Conservation (phyloP, 1,140 invertebrate genomes). For the Cotesia typhae region DNA sequence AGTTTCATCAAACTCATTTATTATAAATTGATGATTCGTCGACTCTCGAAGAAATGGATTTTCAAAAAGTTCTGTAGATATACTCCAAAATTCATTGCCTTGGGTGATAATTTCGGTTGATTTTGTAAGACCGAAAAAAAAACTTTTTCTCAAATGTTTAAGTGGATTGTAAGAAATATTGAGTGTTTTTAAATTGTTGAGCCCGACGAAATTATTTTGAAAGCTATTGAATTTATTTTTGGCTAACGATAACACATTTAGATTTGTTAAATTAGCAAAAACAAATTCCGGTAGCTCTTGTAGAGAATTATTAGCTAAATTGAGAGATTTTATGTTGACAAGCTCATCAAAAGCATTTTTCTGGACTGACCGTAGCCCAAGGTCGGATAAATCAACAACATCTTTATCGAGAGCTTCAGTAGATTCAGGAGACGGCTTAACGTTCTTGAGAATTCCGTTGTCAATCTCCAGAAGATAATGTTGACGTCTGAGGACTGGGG, state of each 20-base stretch:
- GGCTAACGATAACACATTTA: slow-evolving; percentile 42
- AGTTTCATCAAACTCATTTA: neutral
- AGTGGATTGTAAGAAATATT: slow-evolving; percentile 47
- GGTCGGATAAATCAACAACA: slow-evolving; percentile 43
- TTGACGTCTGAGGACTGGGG: neutral
- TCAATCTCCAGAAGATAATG: slow-evolving; percentile 38
- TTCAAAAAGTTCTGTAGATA: slow-evolving; percentile 45
- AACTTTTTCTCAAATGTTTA: slow-evolving; percentile 40
- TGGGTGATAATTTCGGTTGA: slow-evolving; percentile 36
- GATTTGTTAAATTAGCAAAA: slow-evolving; percentile 46
- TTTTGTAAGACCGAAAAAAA: slow-evolving; percentile 44
- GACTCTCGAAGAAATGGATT: slow-evolving; percentile 39
- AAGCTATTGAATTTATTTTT: slow-evolving; percentile 44
- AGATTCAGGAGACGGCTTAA: slow-evolving; percentile 18
- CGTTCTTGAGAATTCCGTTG: slow-evolving; percentile 38
- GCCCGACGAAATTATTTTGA: slow-evolving; percentile 41
- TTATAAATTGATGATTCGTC: neutral
- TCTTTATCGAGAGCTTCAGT: neutral
- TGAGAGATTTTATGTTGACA: slow-evolving; percentile 37
- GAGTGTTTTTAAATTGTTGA: slow-evolving; percentile 45
- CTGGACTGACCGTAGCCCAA: slow-evolving; percentile 36
- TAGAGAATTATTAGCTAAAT: slow-evolving; percentile 44
- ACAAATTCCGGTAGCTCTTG: slow-evolving; percentile 43
- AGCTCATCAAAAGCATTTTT: slow-evolving; percentile 46
- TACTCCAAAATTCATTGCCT: slow-evolving; percentile 43